These are phyloP conservation scores for Hemistola chrysoprasaria DNA, from an alignment of 2,888 invertebrate species.

Conservation along the genomic window DNA sequence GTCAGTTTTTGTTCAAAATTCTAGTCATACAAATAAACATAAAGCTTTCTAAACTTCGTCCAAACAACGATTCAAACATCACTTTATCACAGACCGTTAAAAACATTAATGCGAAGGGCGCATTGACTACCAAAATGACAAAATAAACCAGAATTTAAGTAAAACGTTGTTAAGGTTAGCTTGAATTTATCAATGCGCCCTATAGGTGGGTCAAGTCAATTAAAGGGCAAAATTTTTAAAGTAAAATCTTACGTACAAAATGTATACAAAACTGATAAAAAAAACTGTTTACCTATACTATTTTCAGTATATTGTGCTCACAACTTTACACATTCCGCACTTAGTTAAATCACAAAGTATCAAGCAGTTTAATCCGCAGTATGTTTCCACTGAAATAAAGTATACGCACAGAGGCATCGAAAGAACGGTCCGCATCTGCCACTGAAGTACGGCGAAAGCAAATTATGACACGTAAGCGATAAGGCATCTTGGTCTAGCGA, in stretches of 20 bases:
- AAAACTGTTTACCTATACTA: too few relatives aligned
- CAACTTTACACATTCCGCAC: too few relatives aligned
- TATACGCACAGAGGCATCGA: too few relatives aligned
- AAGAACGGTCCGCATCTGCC: constrained; percentile 7
- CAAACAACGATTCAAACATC: constrained; percentile 8
- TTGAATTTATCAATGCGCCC: constrained; percentile 17
- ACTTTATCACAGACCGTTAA: constrained; percentile 20
- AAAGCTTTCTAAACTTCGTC: background rate
- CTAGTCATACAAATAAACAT: constrained; percentile 2
- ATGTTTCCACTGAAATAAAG: constrained; percentile 1
- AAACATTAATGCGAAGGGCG: constrained; percentile 13
- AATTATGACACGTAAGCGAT: constrained; percentile 47
- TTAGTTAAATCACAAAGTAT: too few relatives aligned
- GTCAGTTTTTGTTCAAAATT: too few relatives aligned
- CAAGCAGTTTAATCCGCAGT: background rate
- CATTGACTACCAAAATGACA: constrained; percentile 2
- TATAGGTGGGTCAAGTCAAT: constrained; percentile 17
- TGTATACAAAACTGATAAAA: constrained; percentile 1
- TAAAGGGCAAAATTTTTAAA: constrained; percentile 1
- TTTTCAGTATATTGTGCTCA: too few relatives aligned
- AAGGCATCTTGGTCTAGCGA: constrained; percentile 58
- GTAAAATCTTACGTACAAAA: constrained; percentile 5
- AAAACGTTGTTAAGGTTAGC: background rate
- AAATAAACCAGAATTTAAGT: background rate
- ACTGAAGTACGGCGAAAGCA: constrained; percentile 15